Evolutionary conservation across 1,140 invertebrate genomes (phyloP), one percentile per base, ranked within the genome.

Genomic region (Theocolax elegans): DNA sequence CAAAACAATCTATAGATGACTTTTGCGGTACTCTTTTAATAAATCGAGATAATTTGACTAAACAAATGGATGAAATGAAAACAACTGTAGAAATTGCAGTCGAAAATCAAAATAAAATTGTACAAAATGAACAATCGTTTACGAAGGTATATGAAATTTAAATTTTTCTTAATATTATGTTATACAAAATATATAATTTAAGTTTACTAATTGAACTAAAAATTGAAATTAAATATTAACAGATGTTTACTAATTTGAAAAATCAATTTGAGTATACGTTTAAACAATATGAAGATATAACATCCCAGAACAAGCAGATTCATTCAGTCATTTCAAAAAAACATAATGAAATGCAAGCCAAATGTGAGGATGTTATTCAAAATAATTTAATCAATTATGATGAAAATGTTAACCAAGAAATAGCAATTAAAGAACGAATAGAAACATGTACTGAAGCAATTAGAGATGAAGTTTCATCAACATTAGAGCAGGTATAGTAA

Each of bases 401-500:
- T 6, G 67, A 72, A 4, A 72, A 63, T 65, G 1, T 72, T 6
- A 49, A 76, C 7, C 62, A 67, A 58, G 71, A 68, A 29, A 69
- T 72, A 17, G 12, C 13, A 35, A 69, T 83, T 23, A 73, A 75
- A 38, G 67, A 79, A 9, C 66, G 76, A 46, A 63, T 80, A 49
- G 66, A 79, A 64, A 54, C 49, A 10, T 35, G 75, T 17, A 65
- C 81, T 15, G 63, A 72, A 29, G 62, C 27, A n/a, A 76, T 84
- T n/a, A 76, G 76, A 70, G 70, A 56, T 8, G 75, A 78, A 62
- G 29, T 80, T 59, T 54, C 42, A 46, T 62, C 70, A 42, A 54
- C 63, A 10, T 72, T 79, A 7, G 62, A 81, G 72, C 49, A 82
- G 69, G 82, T 83, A 78, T 72, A 31, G 27, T 29, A 29, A n/a